Conservation (phyloP, 2,888 invertebrate species). For the Hartigia nigra region DNA sequence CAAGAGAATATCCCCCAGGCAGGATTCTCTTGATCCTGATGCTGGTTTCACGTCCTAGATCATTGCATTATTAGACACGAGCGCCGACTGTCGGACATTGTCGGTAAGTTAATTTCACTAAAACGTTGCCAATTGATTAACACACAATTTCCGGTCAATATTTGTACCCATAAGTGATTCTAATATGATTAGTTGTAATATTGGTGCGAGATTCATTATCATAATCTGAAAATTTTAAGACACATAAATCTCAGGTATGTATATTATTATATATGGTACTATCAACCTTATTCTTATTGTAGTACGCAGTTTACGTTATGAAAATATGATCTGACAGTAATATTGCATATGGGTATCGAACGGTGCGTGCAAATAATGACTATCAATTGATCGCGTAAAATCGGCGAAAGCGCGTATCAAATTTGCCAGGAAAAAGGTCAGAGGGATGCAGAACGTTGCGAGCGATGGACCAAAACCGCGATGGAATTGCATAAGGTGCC, state of each 20-base stretch:
- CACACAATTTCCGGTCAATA: constrained; percentile 46
- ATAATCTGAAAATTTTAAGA: too few relatives aligned
- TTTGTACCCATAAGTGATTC: constrained; percentile 36
- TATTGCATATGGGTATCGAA: constrained; percentile 21
- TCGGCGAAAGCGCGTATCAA: constrained; percentile 8
- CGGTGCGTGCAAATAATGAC: neutral
- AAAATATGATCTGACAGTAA: constrained; percentile 45
- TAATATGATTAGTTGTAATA: constrained; percentile 10
- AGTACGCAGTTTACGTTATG: neutral
- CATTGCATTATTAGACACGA: neutral
- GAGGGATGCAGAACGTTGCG: neutral
- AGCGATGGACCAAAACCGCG: constrained; percentile 26
- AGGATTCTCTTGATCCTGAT: neutral
- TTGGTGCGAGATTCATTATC: too few relatives aligned
- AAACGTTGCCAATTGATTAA: constrained; percentile 40
- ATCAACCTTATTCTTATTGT: neutral
- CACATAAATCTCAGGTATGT: too few relatives aligned
- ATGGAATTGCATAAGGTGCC: constrained; percentile 26
- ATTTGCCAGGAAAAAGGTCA: neutral
- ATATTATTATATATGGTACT: too few relatives aligned
- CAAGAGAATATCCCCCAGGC: neutral
- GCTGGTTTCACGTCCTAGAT: neutral
- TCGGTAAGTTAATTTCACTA: neutral
- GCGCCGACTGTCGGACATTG: neutral
- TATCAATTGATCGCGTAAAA: constrained; percentile 19